These are phyloP conservation scores for Acanthoscelides obtectus DNA, from an alignment of 2,888 invertebrate genomes.

Conservation along the genomic window DNA sequence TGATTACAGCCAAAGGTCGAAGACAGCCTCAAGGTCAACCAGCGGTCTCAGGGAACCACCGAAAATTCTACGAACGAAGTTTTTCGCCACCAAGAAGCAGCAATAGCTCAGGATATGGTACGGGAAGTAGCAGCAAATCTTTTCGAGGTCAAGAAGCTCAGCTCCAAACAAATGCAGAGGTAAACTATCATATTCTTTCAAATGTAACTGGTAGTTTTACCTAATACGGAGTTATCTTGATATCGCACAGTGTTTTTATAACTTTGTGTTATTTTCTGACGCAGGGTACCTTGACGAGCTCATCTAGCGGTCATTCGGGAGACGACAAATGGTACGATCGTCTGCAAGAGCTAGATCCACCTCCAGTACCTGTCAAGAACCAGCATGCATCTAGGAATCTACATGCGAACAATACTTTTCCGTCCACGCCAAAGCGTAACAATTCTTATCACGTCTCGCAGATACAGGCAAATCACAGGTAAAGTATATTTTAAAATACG, in stretches of 20 bases:
- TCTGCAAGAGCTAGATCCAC: constrained; percentile 51
- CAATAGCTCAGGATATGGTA: constrained; percentile 81
- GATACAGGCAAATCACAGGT: constrained; percentile 29
- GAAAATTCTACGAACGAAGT: constrained; percentile 68
- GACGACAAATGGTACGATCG: constrained; percentile 64
- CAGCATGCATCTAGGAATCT: constrained; percentile 38
- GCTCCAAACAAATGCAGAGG: constrained; percentile 46
- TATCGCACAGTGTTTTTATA: not conserved
- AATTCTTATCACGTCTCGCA: constrained; percentile 39
- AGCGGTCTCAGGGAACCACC: constrained; percentile 57
- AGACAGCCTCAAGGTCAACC: constrained; percentile 49
- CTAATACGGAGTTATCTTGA: too few species aligned
- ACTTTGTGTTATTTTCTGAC: constrained; percentile 16
- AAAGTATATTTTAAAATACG: too few species aligned
- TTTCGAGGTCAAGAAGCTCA: constrained; percentile 41
- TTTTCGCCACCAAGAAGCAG: constrained; percentile 71
- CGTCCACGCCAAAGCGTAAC: constrained; percentile 43
- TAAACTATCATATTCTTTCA: constrained; percentile 24
- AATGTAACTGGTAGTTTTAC: too few species aligned
- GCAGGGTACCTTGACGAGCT: constrained; percentile 58
- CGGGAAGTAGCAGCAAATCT: constrained; percentile 59
- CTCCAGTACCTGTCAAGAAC: constrained; percentile 48
- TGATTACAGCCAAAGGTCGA: constrained; percentile 39
- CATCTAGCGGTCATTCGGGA: constrained; percentile 59
- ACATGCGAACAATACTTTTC: constrained; percentile 40